Evolutionary conservation across 2,888 invertebrate genomes (phyloP).

Genomic region (Meliscaeva auricollis): DNA sequence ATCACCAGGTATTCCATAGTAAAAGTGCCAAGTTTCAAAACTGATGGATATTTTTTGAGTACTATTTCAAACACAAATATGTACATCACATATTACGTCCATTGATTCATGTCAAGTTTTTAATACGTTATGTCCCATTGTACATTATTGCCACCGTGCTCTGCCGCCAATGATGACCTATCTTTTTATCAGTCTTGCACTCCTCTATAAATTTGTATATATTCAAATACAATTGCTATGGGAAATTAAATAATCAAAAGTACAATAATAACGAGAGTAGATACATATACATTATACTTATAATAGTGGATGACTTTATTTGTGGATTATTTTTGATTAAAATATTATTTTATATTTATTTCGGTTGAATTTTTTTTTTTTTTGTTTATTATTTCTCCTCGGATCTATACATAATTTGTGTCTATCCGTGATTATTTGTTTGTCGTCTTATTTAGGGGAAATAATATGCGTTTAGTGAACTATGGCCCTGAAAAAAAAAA

Average conservation of each 20-base stretch:
- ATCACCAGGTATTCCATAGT: too few species aligned
- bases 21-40: too few species aligned
- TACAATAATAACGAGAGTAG: constrained; percentile 11
- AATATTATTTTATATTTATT: neutral
- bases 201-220: constrained; percentile 23
- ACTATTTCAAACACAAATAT: too few species aligned
- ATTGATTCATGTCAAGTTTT: neutral
- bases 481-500: constrained; percentile 54
- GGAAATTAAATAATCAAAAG: constrained; percentile 44
- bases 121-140: neutral
- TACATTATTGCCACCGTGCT: neutral
- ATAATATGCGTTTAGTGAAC: constrained; percentile 50
- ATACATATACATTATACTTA: neutral
- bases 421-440: constrained; percentile 39
- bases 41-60: too few species aligned
- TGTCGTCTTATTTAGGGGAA: neutral
- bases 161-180: constrained; percentile 30
- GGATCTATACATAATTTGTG: constrained; percentile 37
- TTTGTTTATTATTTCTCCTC: constrained; percentile 16
- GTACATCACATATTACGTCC: too few species aligned
- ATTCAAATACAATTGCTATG: constrained; percentile 40
- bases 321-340: constrained; percentile 50
- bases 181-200: constrained; percentile 21
- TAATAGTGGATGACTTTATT: constrained; percentile 24
- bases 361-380: neutral